Base-by-base conservation (phyloP, 2,113 vertebrate species). In the Ranitomeya variabilis region DNA sequence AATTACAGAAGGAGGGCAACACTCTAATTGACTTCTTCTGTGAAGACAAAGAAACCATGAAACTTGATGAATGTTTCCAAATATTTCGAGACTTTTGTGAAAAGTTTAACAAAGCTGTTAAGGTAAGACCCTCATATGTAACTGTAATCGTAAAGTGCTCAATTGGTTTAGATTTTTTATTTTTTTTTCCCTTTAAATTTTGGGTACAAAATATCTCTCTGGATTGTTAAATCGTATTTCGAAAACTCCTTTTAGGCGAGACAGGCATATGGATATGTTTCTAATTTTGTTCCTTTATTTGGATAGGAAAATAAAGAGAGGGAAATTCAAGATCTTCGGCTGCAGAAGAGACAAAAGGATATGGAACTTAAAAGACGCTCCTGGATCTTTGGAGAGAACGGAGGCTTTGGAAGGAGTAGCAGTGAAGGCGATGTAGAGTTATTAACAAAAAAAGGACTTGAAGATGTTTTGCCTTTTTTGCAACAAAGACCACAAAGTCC, bases 21-120 rank as follows among this genome's bases (percentile, higher is more conserved):
- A 88, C 95, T 67, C 97, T 99, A 14, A 99, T 99, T 60, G 98
- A 99, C 90, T 99, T 99, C 93, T 98, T 99, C 92, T 99, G 98
- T 87, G 98, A 99, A 94, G 98, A 99, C 92, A 98, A 97, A 94
- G 97, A 98, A 91, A 97, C 97, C 0, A 98, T 99, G 92, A 99
- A 98, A 90, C 92, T 99, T 92, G 98, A 99, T 2, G 98, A 99
- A 88, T 97, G 98, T 90, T 97, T 99, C 91, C 96, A 97, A 92
- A 99, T 99, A 91, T 99, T 99, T 91, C 96, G 97, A 90, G 98
- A 99, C 91, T 99, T 99, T 92, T 99, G 98, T 82, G 59, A 96
- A 81, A 97, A 95, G 91, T 99, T 99, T 91, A 96, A 96, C 92
- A 99, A 98, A 82, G 98, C 98, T 6, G 97, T 99, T 62, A 97